A percentile compares a stretch with the other conserved stretches of the same genome.
Conservation (phyloP, 2,888 invertebrate genomes). For the Acleris holmiana region DNA sequence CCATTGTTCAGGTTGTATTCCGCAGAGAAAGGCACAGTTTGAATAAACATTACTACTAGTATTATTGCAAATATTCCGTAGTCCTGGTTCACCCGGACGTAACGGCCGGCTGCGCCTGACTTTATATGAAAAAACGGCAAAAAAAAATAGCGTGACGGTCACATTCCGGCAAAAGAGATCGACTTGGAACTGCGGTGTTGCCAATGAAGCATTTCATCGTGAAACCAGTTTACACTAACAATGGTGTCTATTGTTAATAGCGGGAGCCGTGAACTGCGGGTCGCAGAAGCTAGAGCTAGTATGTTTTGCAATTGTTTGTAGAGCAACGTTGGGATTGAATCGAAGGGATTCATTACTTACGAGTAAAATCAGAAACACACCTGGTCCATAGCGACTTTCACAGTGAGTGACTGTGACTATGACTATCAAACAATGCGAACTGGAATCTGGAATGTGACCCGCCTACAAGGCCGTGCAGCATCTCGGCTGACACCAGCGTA, state of each 20-base stretch:
- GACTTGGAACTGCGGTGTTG: conserved; percentile 55
- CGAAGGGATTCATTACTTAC: background rate
- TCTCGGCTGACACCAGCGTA: conserved; percentile 40
- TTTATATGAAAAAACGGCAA: conserved; percentile 46
- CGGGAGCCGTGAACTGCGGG: conserved; percentile 37
- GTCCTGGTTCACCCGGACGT: conserved; percentile 53
- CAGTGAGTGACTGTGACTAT: conserved; percentile 43
- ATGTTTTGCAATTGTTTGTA: conserved; percentile 23
- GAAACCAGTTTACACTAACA: conserved; percentile 65
- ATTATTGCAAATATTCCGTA: conserved; percentile 28
- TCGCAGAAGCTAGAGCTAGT: conserved; percentile 23
- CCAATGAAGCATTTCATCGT: conserved; percentile 63
- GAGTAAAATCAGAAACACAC: conserved; percentile 21
- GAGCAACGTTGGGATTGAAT: background rate
- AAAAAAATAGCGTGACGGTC: conserved; percentile 52
- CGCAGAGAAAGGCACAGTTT: conserved; percentile 52
- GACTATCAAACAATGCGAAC: conserved; percentile 68
- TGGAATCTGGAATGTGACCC: conserved; percentile 80
- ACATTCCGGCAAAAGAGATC: conserved; percentile 50
- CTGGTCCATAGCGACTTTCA: conserved; percentile 9
- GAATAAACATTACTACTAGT: conserved; percentile 23
- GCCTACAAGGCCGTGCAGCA: conserved; percentile 76
- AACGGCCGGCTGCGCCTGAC: conserved; percentile 51
- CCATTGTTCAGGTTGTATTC: conserved; percentile 58
- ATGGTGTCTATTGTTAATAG: conserved; percentile 60